A percentile compares a stretch with the other conserved stretches of the same genome.
These are phyloP conservation scores for Naso thynnoides DNA, from an alignment of 2,797 vertebrate genomes.

Conservation along the genomic window DNA sequence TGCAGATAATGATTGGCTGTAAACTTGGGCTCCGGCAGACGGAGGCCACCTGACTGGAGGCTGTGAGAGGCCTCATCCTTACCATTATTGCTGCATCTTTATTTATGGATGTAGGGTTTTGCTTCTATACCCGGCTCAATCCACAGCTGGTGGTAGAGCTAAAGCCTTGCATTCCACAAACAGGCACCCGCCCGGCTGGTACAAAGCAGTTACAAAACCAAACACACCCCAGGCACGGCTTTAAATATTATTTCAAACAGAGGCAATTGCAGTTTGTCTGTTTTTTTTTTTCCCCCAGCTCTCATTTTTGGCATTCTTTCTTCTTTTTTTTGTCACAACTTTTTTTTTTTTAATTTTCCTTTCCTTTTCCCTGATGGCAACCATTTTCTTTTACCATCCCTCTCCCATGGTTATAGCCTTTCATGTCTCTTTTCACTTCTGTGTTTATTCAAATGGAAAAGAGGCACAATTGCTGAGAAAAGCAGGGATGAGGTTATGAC, in stretches of 20 bases:
- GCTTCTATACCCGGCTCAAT: constrained; percentile 16
- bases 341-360: not conserved
- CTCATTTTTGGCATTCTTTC: constrained; percentile 8
- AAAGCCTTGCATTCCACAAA: constrained; percentile 37
- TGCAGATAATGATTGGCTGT: constrained; percentile 58
- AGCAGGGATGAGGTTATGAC: not conserved
- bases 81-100: constrained; percentile 47
- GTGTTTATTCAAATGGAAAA: constrained; percentile 16
- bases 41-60: constrained; percentile 40
- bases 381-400: constrained; percentile 10
- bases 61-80: constrained; percentile 42
- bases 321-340: constrained; percentile 14
- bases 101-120: constrained; percentile 62
- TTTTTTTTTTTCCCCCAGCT: constrained; percentile 11
- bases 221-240: constrained; percentile 51
- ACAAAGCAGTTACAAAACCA: constrained; percentile 48
- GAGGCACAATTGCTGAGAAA: not conserved
- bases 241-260: constrained; percentile 33
- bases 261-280: constrained; percentile 31
- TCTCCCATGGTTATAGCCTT: constrained; percentile 9
- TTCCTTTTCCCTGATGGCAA: constrained; percentile 7
- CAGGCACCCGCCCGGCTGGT: constrained; percentile 45
- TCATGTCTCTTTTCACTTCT: not conserved
- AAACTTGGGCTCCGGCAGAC: constrained; percentile 52
- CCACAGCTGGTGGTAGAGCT: constrained; percentile 43